Conservation (phyloP, 2,888 invertebrate species). For the Coelinius sp. region DNA sequence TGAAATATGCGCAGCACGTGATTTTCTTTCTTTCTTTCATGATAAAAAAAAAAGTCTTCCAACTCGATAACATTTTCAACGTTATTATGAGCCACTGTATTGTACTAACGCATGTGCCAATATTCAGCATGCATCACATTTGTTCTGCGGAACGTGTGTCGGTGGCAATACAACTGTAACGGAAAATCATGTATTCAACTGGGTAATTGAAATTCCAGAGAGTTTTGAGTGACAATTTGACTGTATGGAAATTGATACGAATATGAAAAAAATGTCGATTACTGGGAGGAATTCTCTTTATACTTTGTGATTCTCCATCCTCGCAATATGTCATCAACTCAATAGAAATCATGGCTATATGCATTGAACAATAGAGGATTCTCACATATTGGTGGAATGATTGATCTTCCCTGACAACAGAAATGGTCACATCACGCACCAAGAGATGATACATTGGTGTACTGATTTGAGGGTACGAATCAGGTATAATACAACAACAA, state of each 20-base stretch:
- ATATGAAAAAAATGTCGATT: conserved; percentile 28
- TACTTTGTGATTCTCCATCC: neutral
- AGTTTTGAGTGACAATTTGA: conserved; percentile 7
- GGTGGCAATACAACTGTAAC: neutral
- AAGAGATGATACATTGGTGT: neutral
- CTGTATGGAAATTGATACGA: conserved; percentile 24
- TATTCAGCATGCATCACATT: neutral
- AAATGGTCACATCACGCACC: neutral
- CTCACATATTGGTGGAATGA: neutral
- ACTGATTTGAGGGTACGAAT: neutral
- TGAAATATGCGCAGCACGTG: conserved; percentile 1
- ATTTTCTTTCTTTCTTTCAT: neutral
- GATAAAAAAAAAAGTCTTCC: neutral
- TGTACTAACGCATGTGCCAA: neutral
- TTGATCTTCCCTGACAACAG: neutral
- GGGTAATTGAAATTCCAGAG: neutral
- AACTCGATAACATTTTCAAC: neutral
- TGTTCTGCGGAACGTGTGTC: neutral
- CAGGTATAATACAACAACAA: neutral
- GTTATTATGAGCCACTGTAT: neutral
- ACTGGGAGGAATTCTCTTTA: neutral
- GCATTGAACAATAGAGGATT: neutral
- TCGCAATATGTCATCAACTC: neutral
- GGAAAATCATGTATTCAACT: neutral
- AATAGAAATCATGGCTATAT: neutral